Conservation (phyloP, 2,113 vertebrate species). For the Heterotis niloticus region DNA sequence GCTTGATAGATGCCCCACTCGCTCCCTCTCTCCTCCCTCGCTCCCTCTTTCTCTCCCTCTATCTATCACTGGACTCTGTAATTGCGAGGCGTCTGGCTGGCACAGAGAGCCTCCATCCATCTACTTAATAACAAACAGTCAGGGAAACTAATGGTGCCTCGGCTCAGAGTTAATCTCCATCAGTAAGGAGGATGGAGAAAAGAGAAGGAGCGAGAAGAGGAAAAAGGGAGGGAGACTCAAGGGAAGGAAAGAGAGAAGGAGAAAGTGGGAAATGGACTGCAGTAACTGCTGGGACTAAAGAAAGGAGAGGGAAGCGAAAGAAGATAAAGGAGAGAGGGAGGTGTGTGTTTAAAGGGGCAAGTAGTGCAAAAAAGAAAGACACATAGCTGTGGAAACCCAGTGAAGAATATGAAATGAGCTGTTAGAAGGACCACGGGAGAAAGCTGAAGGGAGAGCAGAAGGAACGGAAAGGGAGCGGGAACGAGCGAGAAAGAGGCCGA, state of each 20-base stretch:
- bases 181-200: constrained; percentile 51
- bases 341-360: constrained; percentile 10
- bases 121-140: constrained; percentile 80
- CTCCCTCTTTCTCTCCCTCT: constrained; percentile 51
- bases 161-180: constrained; percentile 72
- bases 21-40: constrained; percentile 42
- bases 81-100: constrained; percentile 69
- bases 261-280: not conserved
- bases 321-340: not conserved
- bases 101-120: constrained; percentile 72
- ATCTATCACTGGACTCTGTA: constrained; percentile 74
- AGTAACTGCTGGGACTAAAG: not conserved
- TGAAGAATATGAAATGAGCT: not conserved
- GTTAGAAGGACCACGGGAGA: not conserved
- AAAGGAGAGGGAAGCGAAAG: not conserved
- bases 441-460: constrained; percentile 17
- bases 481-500: constrained; percentile 18
- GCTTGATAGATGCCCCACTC: constrained; percentile 64
- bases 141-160: constrained; percentile 69
- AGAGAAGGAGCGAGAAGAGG: not conserved
- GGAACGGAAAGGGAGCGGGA: not conserved
- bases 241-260: constrained; percentile 22
- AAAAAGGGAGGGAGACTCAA: constrained; percentile 9
- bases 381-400: not conserved
- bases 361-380: constrained; percentile 5